These are phyloP conservation scores for Eremobia ochroleuca DNA, from an alignment of 2,888 invertebrate species.

Conservation along the genomic window DNA sequence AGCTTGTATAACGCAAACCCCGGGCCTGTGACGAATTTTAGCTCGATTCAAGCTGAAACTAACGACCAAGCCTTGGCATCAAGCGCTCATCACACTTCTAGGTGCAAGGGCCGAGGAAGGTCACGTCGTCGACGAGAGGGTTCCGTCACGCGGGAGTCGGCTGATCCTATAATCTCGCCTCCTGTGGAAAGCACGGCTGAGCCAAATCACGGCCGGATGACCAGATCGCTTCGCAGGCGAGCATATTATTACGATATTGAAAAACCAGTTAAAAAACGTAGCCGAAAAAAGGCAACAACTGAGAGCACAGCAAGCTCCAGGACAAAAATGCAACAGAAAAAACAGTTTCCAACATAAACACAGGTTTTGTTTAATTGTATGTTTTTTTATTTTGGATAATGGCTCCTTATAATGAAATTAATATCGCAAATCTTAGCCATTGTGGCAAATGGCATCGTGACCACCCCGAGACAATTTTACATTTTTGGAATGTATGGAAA, in stretches of 20 bases:
- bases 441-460: background rate
- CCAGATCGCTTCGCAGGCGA: background rate
- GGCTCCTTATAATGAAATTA: background rate
- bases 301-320: background rate
- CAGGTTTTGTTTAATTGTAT: background rate
- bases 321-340: background rate
- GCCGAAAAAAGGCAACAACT: background rate
- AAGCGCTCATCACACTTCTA: too few species aligned
- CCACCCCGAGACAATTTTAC: too few species aligned
- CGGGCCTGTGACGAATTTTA: background rate
- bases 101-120: background rate
- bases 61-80: background rate
- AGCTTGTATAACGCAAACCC: conserved; percentile 1
- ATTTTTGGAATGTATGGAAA: too few species aligned
- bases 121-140: too few species aligned
- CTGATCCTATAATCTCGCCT: background rate
- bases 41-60: background rate
- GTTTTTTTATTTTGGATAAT: background rate
- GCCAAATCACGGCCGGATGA: background rate
- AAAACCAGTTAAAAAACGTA: background rate
- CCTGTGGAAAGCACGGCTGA: too few species aligned
- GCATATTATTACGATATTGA: background rate
- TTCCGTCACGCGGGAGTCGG: background rate
- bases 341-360: background rate
- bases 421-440: background rate